These are phyloP conservation scores for Thelaira solivaga DNA, from an alignment of 2,888 invertebrate genomes.

Conservation along the genomic window DNA sequence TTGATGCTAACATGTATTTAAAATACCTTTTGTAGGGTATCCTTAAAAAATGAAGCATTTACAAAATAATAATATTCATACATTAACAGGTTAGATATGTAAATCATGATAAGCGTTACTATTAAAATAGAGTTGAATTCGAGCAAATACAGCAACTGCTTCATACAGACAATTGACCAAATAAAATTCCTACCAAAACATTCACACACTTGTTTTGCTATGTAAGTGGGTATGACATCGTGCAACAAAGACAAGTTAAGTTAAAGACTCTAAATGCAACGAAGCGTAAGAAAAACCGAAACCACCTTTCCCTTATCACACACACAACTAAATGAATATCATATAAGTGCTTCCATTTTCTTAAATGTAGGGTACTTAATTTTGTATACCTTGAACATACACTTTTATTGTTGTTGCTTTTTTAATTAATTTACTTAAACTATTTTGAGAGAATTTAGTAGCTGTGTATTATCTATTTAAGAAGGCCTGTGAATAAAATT, in stretches of 20 bases:
- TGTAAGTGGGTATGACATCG: conserved; percentile 40
- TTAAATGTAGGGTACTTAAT: conserved; percentile 15
- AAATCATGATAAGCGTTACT: conserved; percentile 47
- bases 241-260: not conserved
- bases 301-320: conserved; percentile 68
- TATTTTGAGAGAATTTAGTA: conserved; percentile 39
- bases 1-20: too few relatives aligned
- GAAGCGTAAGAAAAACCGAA: conserved; percentile 72
- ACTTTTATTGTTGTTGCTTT: not conserved
- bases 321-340: not conserved
- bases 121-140: conserved; percentile 32
- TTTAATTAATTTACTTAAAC: not conserved
- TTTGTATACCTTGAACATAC: too few relatives aligned
- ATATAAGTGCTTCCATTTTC: not conserved
- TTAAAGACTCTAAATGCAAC: conserved; percentile 61
- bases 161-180: not conserved
- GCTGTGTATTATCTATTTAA: conserved; percentile 21
- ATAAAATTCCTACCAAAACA: conserved; percentile 10
- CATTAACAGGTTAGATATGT: conserved; percentile 41
- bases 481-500: not conserved
- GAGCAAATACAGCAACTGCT: not conserved
- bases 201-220: conserved; percentile 29
- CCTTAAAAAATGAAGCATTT: not conserved
- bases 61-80: conserved; percentile 33
- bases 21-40: conserved; percentile 3